Conservation (phyloP, 2,888 invertebrate species). For the Eristalis pertinax region DNA sequence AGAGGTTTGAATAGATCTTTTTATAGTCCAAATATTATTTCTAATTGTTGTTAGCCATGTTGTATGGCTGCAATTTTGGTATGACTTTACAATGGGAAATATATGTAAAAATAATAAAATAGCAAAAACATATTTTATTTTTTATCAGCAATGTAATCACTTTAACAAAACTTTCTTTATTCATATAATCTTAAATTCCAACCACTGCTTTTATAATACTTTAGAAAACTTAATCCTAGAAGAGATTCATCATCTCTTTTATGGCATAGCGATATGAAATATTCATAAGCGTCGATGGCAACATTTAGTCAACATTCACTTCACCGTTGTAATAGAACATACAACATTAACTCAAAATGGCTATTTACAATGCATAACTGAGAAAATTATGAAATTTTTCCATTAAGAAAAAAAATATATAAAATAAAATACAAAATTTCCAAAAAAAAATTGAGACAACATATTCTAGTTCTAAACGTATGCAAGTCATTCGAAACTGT, state of each 20-base stretch:
- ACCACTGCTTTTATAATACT: constrained; percentile 14
- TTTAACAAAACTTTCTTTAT: constrained; percentile 48
- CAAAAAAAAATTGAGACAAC: constrained; percentile 4
- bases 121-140: background rate
- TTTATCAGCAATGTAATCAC: background rate
- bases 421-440: constrained; percentile 7
- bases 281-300: constrained; percentile 53
- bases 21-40: too few relatives aligned
- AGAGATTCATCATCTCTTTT: constrained; percentile 50
- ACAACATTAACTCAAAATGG: constrained; percentile 46
- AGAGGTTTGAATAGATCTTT: too few relatives aligned
- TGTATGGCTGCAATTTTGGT: too few relatives aligned
- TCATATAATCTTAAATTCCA: constrained; percentile 28
- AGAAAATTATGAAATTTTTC: constrained; percentile 20
- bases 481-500: constrained; percentile 52
- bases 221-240: constrained; percentile 33
- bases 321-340: constrained; percentile 39
- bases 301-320: constrained; percentile 44
- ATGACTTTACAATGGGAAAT: too few relatives aligned
- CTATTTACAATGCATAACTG: constrained; percentile 56
- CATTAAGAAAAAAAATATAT: constrained; percentile 9
- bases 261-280: constrained; percentile 67
- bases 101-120: background rate
- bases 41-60: too few relatives aligned
- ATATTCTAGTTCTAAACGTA: constrained; percentile 27